phyloP scores from a whole-genome alignment of 1,140 invertebrate genomes.

The Tachypleus tridentatus region DNA sequence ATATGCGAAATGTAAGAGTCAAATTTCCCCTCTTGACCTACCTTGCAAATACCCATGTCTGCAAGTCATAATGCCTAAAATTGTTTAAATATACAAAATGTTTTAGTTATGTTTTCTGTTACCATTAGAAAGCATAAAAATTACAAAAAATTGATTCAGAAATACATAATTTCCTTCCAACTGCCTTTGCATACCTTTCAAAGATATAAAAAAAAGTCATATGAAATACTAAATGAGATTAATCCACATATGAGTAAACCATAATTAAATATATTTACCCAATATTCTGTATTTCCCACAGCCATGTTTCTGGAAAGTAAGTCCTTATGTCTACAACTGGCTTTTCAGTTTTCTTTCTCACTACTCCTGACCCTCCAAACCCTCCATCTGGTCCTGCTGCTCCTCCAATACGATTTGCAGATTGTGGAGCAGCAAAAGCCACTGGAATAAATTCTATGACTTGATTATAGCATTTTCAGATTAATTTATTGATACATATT shows the following conservation, averaged over 20 bases:
- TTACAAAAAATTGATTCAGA: neutral
- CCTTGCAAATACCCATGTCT: too few species aligned
- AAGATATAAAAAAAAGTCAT: constrained; percentile 6
- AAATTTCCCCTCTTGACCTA: too few species aligned
- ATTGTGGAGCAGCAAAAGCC: constrained; percentile 9
- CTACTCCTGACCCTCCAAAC: constrained; percentile 3
- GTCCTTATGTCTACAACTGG: constrained; percentile 35
- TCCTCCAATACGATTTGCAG: constrained; percentile 16
- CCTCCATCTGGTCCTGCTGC: neutral
- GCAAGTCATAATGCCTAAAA: too few species aligned
- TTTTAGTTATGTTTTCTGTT: too few species aligned
- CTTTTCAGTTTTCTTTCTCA: constrained; percentile 14
- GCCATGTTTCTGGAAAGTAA: constrained; percentile 55
- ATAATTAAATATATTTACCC: constrained; percentile 33
- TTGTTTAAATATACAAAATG: too few species aligned
- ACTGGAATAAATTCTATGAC: constrained; percentile 12
- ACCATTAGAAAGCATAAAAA: too few species aligned
- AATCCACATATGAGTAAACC: neutral
- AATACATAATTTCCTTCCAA: neutral
- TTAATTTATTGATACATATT: neutral
- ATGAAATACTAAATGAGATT: neutral
- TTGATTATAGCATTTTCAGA: constrained; percentile 7
- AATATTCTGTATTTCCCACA: constrained; percentile 45
- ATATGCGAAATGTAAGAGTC: too few species aligned
- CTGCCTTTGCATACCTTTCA: constrained; percentile 2